Evolutionary conservation across 2,888 invertebrate species (phyloP).

Genomic region (Drosophila nigricruria): DNA sequence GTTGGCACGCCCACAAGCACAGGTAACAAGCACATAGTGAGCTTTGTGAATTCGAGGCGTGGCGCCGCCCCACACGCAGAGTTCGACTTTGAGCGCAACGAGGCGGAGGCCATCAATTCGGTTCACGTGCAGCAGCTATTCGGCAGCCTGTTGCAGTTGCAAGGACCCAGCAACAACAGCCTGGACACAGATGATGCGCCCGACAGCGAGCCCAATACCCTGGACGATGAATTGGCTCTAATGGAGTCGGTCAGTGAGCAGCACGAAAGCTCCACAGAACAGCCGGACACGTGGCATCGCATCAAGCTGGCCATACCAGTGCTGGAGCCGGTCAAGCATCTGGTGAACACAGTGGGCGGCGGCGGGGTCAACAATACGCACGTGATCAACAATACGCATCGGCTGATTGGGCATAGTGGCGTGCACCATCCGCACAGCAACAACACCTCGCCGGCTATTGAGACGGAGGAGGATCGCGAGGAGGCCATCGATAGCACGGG

Average conservation of each 20-base stretch:
- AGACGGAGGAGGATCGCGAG: constrained; percentile 83
- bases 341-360: constrained; percentile 81
- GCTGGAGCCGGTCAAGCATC: constrained; percentile 82
- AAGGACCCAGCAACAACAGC: constrained; percentile 50
- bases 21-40: constrained; percentile 69
- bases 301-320: constrained; percentile 80
- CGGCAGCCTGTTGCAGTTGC: constrained; percentile 65
- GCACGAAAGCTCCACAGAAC: constrained; percentile 64
- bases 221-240: constrained; percentile 65
- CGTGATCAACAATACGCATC: constrained; percentile 68
- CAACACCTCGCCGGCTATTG: constrained; percentile 76
- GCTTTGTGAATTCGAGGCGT: constrained; percentile 65
- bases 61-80: constrained; percentile 50
- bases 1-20: constrained; percentile 34
- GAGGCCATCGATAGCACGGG: constrained; percentile 79
- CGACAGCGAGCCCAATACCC: constrained; percentile 58
- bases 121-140: constrained; percentile 65
- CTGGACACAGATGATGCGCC: constrained; percentile 70
- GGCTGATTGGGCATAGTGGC: constrained; percentile 66
- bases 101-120: constrained; percentile 57
- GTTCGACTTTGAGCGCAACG: constrained; percentile 72
- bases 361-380: constrained; percentile 78
- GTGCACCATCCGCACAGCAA: constrained; percentile 54
- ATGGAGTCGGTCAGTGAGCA: constrained; percentile 60
- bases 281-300: constrained; percentile 68